Evolutionary conservation across 2,113 vertebrate genomes (phyloP).

Genomic region (Ameiurus melas): DNA sequence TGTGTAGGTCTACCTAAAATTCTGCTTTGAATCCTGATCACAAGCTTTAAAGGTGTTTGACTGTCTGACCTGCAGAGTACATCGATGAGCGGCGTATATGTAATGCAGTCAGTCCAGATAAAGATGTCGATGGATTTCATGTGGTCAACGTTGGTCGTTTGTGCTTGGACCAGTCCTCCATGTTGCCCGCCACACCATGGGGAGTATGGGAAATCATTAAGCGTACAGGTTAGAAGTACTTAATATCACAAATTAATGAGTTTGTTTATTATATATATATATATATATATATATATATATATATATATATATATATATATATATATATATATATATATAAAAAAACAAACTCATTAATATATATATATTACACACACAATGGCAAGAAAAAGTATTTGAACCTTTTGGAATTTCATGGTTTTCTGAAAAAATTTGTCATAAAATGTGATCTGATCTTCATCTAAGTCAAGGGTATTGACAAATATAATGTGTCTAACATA

Average conservation of each 20-base stretch:
- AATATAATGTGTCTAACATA: no score
- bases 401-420: no score
- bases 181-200: constrained; percentile 95
- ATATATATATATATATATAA: no score
- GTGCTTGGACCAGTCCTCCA: constrained; percentile 93
- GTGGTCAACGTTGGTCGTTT: constrained; percentile 93
- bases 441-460: no score
- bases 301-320: no score
- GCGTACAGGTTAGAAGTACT: constrained; percentile 80
- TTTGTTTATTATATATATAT: no score
- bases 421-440: no score
- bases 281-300: no score
- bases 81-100: constrained; percentile 89
- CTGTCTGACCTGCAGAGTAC: constrained; percentile 75
- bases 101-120: constrained; percentile 88
- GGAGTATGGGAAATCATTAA: constrained; percentile 96
- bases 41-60: background rate
- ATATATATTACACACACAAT: no score
- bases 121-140: constrained; percentile 96
- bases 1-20: background rate
- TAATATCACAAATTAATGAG: background rate
- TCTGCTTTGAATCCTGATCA: background rate
- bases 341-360: no score
- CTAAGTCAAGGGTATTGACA: no score
- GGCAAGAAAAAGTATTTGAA: no score